Conservation (phyloP, 2,888 invertebrate genomes). For the Lottia scabra region DNA sequence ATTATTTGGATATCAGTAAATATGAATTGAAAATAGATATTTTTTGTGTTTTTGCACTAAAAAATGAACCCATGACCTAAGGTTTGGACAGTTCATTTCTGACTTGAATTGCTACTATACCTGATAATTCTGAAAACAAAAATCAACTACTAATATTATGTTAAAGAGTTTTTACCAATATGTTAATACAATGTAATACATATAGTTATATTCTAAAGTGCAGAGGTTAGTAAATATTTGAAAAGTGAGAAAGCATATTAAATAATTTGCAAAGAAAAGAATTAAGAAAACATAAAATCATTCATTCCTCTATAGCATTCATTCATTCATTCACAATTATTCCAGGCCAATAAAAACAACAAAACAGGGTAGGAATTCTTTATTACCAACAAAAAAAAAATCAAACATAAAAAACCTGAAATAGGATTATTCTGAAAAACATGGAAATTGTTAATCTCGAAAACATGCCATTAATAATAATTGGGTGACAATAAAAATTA, state of each 20-base stretch:
- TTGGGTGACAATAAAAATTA: not conserved
- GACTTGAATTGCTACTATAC: too few species aligned
- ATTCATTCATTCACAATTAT: not conserved
- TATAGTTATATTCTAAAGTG: too few species aligned
- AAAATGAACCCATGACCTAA: too few species aligned
- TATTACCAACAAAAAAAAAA: not conserved
- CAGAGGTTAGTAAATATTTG: not conserved
- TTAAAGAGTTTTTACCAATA: too few species aligned
- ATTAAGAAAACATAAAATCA: not conserved
- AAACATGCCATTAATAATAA: not conserved
- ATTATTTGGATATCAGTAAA: too few species aligned
- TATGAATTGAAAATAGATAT: too few species aligned
- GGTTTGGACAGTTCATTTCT: too few species aligned
- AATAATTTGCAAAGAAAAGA: not conserved
- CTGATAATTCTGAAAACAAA: too few species aligned
- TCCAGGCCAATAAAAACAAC: slow-evolving; percentile 15
- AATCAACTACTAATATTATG: too few species aligned
- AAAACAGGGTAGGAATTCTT: slow-evolving; percentile 21
- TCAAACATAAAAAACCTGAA: not conserved
- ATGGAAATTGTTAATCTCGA: not conserved
- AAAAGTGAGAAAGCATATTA: not conserved
- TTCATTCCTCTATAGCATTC: not conserved
- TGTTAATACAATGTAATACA: too few species aligned
- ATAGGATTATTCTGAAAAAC: not conserved
- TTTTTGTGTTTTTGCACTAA: too few species aligned